A percentile compares a stretch with the other conserved stretches of the same genome.
These are phyloP conservation scores for Drosophila guanche DNA, from an alignment of 1,140 invertebrate species.

Conservation along the genomic window DNA sequence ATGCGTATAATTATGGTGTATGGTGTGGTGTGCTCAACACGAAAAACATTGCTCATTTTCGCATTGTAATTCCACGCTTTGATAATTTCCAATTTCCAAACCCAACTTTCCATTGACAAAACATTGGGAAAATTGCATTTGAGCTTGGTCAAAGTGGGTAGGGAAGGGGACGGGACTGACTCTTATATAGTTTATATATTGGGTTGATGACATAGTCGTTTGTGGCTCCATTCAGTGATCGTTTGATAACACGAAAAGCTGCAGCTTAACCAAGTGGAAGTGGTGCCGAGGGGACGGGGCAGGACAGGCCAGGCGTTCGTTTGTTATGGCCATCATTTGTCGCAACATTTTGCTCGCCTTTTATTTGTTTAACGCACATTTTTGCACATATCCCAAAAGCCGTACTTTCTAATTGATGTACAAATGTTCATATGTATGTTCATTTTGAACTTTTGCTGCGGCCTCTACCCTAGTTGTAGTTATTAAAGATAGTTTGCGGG, in stretches of 20 bases:
- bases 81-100: conserved; percentile 49
- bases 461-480: not conserved
- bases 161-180: no score
- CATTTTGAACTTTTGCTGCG: conserved; percentile 15
- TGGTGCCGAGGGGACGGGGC: no score
- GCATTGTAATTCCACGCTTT: conserved; percentile 76
- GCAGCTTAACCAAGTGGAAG: conserved; percentile 38
- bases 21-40: conserved; percentile 34
- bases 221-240: conserved; percentile 14
- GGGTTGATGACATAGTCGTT: conserved; percentile 27
- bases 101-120: conserved; percentile 76
- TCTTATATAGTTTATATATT: no score
- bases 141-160: conserved; percentile 43
- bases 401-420: conserved; percentile 71
- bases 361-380: conserved; percentile 72
- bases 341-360: conserved; percentile 62
- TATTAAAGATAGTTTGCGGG: not conserved
- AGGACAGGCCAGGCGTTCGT: no score
- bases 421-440: conserved; percentile 4
- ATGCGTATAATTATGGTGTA: conserved; percentile 46
- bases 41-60: conserved; percentile 46
- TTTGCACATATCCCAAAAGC: conserved; percentile 42
- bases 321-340: conserved; percentile 50
- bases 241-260: conserved; percentile 59
- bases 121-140: conserved; percentile 65